These are phyloP conservation scores for Lamprologus callipterus DNA, from an alignment of 2,113 vertebrate species.

Conservation along the genomic window DNA sequence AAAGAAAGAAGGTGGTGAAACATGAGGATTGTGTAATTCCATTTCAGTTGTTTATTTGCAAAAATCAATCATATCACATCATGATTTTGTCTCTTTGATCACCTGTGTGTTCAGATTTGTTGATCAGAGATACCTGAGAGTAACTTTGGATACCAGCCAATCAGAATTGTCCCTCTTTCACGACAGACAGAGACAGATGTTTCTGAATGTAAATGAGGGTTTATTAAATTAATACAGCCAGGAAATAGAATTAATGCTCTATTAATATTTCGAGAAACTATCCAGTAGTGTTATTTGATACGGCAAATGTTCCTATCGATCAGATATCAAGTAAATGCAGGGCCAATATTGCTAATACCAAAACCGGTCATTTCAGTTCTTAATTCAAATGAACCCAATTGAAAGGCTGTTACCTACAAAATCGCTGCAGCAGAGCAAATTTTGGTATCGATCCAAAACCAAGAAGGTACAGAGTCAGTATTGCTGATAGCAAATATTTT, in stretches of 20 bases:
- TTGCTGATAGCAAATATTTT: background rate
- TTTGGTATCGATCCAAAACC: background rate
- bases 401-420: background rate
- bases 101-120: background rate
- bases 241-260: background rate
- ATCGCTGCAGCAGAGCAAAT: background rate
- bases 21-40: background rate
- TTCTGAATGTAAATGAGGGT: background rate
- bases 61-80: background rate
- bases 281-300: background rate
- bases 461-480: background rate
- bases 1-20: background rate
- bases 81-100: background rate
- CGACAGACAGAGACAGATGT: background rate
- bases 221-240: background rate
- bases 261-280: background rate
- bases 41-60: background rate
- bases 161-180: background rate
- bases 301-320: background rate
- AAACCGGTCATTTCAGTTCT: background rate
- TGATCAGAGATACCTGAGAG: background rate
- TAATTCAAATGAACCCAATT: background rate
- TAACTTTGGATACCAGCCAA: background rate
- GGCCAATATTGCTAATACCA: background rate
- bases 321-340: background rate